phyloP scores from a whole-genome alignment of 1,140 invertebrate genomes.

The Nasonia longicornis region DNA sequence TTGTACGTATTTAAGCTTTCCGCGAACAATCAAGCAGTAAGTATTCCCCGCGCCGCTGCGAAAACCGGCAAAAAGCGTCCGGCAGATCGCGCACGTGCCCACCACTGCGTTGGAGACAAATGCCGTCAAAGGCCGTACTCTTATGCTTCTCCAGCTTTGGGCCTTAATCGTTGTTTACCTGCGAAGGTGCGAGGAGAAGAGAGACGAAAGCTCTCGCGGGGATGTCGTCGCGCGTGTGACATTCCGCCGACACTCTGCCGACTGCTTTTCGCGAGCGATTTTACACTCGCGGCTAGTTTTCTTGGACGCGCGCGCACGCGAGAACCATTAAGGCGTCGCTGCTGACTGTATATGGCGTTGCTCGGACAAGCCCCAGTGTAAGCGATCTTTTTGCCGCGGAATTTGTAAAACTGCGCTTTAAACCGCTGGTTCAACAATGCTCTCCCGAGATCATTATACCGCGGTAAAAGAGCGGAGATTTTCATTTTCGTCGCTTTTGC shows the following conservation, averaged over 20 bases:
- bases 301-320: conserved; percentile 16
- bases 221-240: background rate
- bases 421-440: background rate
- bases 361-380: background rate
- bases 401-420: background rate
- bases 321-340: background rate
- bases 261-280: conserved; percentile 30
- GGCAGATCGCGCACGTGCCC: conserved; percentile 12
- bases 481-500: too few species aligned
- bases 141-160: conserved; percentile 11
- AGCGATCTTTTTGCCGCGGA: background rate
- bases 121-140: background rate
- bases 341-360: background rate
- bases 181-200: background rate
- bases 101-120: background rate
- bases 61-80: conserved; percentile 2
- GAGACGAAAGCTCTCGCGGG: conserved; percentile 25
- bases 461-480: too few species aligned
- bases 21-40: conserved; percentile 44
- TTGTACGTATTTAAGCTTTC: conserved; percentile 37
- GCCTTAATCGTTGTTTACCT: conserved; percentile 35
- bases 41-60: background rate
- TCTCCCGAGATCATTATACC: too few species aligned
- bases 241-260: conserved; percentile 27
- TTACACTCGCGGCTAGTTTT: conserved; percentile 24